phyloP scores from a whole-genome alignment of 2,797 vertebrate genomes.

The Chelon labrosus region DNA sequence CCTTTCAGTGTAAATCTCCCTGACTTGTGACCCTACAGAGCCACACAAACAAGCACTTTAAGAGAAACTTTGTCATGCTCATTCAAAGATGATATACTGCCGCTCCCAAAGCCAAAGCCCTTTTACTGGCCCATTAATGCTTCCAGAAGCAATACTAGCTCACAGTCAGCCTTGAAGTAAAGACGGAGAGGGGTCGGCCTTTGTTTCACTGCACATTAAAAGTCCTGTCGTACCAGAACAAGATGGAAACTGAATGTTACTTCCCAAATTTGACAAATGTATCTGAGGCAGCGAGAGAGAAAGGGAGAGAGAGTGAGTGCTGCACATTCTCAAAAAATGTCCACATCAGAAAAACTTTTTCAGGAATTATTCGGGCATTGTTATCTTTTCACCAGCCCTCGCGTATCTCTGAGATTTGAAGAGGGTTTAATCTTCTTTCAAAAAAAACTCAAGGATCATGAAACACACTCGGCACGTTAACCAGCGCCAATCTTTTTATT shows the following conservation, averaged over 20 bases:
- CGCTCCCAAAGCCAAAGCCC: conserved; percentile 26
- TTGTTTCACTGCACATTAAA: conserved; percentile 53
- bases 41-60: conserved; percentile 22
- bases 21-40: conserved; percentile 7
- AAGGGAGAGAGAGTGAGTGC: neutral
- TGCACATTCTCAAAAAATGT: neutral
- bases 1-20: conserved; percentile 6
- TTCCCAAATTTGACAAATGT: conserved; percentile 10
- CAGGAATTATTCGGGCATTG: neutral
- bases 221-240: conserved; percentile 22
- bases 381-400: neutral
- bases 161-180: conserved; percentile 29
- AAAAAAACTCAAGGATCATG: conserved; percentile 5
- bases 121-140: conserved; percentile 36
- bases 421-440: conserved; percentile 13
- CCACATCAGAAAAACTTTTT: neutral
- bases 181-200: conserved; percentile 16
- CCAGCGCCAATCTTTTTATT: conserved; percentile 11
- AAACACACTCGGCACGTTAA: conserved; percentile 40
- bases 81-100: conserved; percentile 33
- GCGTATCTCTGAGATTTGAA: conserved; percentile 4
- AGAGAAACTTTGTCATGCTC: conserved; percentile 37
- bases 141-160: conserved; percentile 9
- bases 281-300: neutral
- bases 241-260: conserved; percentile 22